phyloP scores from a whole-genome alignment of 2,888 invertebrate species.

The Apamea sordens region DNA sequence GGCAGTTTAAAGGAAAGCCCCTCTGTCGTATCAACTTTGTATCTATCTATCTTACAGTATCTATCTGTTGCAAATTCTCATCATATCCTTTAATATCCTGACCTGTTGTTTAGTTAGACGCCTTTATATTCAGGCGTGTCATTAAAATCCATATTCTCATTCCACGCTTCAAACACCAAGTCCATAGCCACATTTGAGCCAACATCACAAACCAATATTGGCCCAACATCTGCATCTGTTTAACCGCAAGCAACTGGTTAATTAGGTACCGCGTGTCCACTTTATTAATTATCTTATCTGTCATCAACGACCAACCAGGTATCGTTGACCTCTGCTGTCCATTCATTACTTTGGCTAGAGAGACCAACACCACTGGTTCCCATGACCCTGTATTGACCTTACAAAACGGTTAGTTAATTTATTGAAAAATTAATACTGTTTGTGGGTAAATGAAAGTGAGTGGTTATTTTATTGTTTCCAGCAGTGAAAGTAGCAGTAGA shows the following conservation, averaged over 20 bases:
- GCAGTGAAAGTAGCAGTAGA: constrained; percentile 53
- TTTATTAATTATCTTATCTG: constrained; percentile 68
- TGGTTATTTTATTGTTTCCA: constrained; percentile 64
- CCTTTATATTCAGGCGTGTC: neutral
- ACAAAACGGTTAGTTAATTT: constrained; percentile 63
- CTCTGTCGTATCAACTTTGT: no score
- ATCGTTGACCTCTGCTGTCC: constrained; percentile 45
- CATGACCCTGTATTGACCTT: constrained; percentile 64
- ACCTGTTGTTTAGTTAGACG: neutral
- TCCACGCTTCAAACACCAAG: neutral
- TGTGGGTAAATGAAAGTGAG: constrained; percentile 59
- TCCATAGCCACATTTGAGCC: neutral
- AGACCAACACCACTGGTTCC: constrained; percentile 54
- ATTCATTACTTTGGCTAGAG: constrained; percentile 44
- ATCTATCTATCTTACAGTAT: no score
- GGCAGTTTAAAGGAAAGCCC: no score
- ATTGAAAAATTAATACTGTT: constrained; percentile 63
- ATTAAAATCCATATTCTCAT: neutral
- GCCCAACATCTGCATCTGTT: constrained; percentile 51
- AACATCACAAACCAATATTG: constrained; percentile 47
- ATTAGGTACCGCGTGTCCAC: constrained; percentile 58
- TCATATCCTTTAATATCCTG: neutral
- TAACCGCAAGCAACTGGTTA: constrained; percentile 51
- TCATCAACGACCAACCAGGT: constrained; percentile 58
- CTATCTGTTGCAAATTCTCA: neutral